Evolutionary conservation across 2,113 vertebrate genomes (phyloP).

Genomic region (Solea solea): DNA sequence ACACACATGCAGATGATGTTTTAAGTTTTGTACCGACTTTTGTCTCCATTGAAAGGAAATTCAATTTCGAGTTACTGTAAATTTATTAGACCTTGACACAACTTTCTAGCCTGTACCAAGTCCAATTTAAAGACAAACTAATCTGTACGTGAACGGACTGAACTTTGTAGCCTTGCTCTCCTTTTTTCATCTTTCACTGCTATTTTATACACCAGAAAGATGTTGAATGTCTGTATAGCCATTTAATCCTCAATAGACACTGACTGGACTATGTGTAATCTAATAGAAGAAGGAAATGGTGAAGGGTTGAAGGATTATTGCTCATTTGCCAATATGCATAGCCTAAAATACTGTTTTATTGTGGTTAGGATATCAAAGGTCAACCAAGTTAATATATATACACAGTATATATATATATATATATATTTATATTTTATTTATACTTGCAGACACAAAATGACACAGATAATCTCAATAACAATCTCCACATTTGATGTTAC

Average conservation of each 20-base stretch:
- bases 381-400: too few relatives aligned
- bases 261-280: constrained; percentile 12
- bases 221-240: constrained; percentile 26
- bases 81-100: too few relatives aligned
- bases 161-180: too few relatives aligned
- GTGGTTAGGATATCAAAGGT: background rate
- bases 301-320: constrained; percentile 33
- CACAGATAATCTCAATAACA: too few relatives aligned
- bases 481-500: too few relatives aligned
- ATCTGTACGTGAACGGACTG: too few relatives aligned
- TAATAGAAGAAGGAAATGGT: constrained; percentile 8
- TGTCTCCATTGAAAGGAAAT: background rate
- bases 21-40: background rate
- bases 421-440: too few relatives aligned
- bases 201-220: background rate
- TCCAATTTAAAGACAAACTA: too few relatives aligned
- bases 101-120: too few relatives aligned
- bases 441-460: too few relatives aligned
- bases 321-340: constrained; percentile 2
- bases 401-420: too few relatives aligned
- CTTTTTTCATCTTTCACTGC: background rate
- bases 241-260: constrained; percentile 34
- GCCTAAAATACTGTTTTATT: too few relatives aligned
- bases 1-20: background rate
- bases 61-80: background rate